Evolutionary conservation across 2,888 invertebrate genomes (phyloP).

Genomic region (Trachelus stipa): DNA sequence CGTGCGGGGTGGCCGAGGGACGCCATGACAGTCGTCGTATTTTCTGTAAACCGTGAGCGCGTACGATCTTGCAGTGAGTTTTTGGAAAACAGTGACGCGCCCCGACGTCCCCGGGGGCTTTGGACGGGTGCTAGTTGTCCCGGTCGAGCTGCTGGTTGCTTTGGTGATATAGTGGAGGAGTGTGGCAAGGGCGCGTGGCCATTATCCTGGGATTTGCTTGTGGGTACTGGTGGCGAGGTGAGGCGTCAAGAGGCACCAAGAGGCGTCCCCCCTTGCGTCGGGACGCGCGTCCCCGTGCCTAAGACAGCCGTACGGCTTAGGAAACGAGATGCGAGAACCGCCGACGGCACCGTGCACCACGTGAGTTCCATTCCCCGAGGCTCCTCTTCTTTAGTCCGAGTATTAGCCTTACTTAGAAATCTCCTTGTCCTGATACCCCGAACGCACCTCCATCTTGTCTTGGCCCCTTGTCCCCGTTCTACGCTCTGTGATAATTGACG

Average conservation of each 20-base stretch:
- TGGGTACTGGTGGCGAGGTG: conserved; percentile 54
- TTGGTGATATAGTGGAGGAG: conserved; percentile 28
- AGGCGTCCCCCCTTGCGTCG: conserved; percentile 50
- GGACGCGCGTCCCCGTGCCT: conserved; percentile 47
- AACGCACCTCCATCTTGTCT: conserved; percentile 57
- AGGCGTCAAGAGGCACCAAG: conserved; percentile 52
- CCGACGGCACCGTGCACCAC: conserved; percentile 59
- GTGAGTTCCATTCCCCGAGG: conserved; percentile 50
- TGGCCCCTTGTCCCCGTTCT: conserved; percentile 57
- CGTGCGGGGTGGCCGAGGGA: conserved; percentile 52
- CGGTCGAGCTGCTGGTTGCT: conserved; percentile 18
- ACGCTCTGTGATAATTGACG: conserved; percentile 52
- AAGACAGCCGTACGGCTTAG: conserved; percentile 40
- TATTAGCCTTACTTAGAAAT: conserved; percentile 16
- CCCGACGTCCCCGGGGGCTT: conserved; percentile 19
- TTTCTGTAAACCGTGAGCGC: conserved; percentile 51
- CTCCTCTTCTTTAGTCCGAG: conserved; percentile 19
- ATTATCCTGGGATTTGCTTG: conserved; percentile 54
- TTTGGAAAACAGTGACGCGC: conserved; percentile 34
- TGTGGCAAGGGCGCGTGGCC: conserved; percentile 49
- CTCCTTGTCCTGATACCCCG: conserved; percentile 40
- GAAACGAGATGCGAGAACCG: conserved; percentile 54
- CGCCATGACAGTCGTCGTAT: conserved; percentile 60
- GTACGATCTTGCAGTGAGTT: conserved; percentile 36
- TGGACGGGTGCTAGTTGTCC: conserved; percentile 28